Percentiles rank a stretch among this genome's conserved stretches.
phyloP scores from a whole-genome alignment of 1,140 invertebrate genomes.

The Bicyclus anynana region DNA sequence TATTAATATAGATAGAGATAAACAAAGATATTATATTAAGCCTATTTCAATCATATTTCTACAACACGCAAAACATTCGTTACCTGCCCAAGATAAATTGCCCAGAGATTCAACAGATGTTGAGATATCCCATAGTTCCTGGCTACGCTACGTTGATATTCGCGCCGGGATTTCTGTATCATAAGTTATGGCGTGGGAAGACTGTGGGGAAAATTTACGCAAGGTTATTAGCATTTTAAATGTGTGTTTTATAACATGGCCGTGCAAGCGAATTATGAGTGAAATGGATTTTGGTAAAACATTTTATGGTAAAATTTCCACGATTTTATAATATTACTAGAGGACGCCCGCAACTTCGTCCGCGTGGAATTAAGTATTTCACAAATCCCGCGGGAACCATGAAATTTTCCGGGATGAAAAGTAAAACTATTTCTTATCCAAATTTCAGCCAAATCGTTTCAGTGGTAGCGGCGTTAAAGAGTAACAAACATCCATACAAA shows the following conservation, averaged over 20 bases:
- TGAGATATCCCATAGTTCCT: slow-evolving; percentile 20
- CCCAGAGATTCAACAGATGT: slow-evolving; percentile 18
- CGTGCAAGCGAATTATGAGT: slow-evolving; percentile 4
- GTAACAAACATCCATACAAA: too few species aligned
- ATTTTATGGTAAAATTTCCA: neutral
- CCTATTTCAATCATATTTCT: neutral
- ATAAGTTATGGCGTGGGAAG: slow-evolving; percentile 8
- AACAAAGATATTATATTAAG: neutral
- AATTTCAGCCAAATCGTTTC: too few species aligned
- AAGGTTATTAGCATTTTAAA: slow-evolving; percentile 11
- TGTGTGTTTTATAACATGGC: slow-evolving; percentile 6
- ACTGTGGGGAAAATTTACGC: slow-evolving; percentile 9
- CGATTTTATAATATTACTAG: neutral
- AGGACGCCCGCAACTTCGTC: too few species aligned
- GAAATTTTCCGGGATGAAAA: too few species aligned
- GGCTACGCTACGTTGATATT: slow-evolving; percentile 16
- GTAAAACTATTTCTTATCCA: too few species aligned
- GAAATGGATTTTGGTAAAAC: neutral
- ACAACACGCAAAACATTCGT: slow-evolving; percentile 20
- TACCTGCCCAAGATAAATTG: slow-evolving; percentile 26
- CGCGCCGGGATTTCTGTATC: slow-evolving; percentile 6
- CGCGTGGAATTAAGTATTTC: neutral
- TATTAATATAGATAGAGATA: too few species aligned
- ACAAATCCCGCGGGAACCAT: too few species aligned
- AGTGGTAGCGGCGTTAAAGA: too few species aligned